Evolutionary conservation across 2,888 invertebrate genomes (phyloP).

Genomic region (Tricholauxania praeusta): DNA sequence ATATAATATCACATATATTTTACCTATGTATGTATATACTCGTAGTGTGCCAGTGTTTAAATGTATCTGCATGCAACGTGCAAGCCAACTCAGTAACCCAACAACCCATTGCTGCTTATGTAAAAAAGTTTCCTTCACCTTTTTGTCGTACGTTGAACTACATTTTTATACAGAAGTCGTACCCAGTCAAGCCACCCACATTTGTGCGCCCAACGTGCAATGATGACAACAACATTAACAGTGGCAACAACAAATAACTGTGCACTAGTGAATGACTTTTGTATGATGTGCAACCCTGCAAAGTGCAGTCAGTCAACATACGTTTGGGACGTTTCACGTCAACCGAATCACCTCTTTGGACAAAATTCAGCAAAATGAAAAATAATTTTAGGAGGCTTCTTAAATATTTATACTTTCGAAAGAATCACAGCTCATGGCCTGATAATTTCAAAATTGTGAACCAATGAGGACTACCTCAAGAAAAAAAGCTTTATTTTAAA

Average conservation of each 20-base stretch:
- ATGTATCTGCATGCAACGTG: neutral
- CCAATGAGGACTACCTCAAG: too few relatives aligned
- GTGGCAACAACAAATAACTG: constrained; percentile 13
- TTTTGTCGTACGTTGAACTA: constrained; percentile 50
- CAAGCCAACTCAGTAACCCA: neutral
- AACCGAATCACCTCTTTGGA: too few relatives aligned
- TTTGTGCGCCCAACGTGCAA: constrained; percentile 28
- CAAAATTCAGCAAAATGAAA: too few relatives aligned
- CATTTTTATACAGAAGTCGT: constrained; percentile 23
- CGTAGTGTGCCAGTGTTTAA: neutral
- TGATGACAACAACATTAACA: constrained; percentile 13
- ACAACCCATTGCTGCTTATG: neutral
- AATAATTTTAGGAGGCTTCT: too few relatives aligned
- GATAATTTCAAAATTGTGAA: too few relatives aligned
- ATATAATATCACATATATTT: neutral
- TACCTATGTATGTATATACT: neutral
- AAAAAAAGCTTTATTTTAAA: too few relatives aligned
- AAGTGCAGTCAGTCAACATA: neutral
- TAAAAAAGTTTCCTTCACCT: constrained; percentile 47
- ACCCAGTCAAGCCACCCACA: constrained; percentile 31
- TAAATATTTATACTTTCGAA: too few relatives aligned
- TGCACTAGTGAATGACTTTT: constrained; percentile 10
- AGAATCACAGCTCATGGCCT: too few relatives aligned
- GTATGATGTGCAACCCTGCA: neutral
- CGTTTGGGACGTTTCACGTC: neutral